phyloP scores from a whole-genome alignment of 2,113 vertebrate species.

The Pachypanchax playfairii region DNA sequence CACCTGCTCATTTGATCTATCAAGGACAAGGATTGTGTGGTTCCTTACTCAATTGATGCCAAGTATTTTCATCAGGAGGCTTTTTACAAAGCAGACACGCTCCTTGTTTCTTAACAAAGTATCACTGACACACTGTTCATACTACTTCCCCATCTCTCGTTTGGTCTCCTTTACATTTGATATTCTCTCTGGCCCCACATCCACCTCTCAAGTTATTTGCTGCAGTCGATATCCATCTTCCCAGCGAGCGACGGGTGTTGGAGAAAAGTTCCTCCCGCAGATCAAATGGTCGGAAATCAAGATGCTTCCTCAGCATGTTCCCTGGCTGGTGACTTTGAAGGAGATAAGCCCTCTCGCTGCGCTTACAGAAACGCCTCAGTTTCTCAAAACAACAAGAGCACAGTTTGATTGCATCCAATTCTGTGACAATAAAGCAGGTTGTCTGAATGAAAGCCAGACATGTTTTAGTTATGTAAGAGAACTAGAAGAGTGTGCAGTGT shows the following conservation, averaged over 20 bases:
- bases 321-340: conserved; percentile 74
- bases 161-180: conserved; percentile 53
- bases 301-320: conserved; percentile 72
- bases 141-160: conserved; percentile 23
- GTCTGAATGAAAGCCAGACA: conserved; percentile 52
- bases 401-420: conserved; percentile 64
- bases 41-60: conserved; percentile 18
- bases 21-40: conserved; percentile 20
- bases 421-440: conserved; percentile 59
- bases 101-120: conserved; percentile 47
- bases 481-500: conserved; percentile 49
- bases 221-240: conserved; percentile 71
- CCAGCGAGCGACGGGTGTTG: conserved; percentile 42
- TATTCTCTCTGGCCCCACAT: conserved; percentile 54
- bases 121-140: conserved; percentile 21
- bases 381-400: conserved; percentile 61
- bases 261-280: conserved; percentile 62
- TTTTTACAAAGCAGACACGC: conserved; percentile 31
- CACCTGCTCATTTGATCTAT: conserved; percentile 26
- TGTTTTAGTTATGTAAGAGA: conserved; percentile 69
- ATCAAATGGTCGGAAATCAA: conserved; percentile 75
- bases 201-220: conserved; percentile 67
- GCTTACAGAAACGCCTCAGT: conserved; percentile 49
- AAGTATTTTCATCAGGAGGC: conserved; percentile 23
- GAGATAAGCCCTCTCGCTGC: conserved; percentile 69